Conservation (phyloP, 2,113 vertebrate genomes). For the Tetrax tetrax region DNA sequence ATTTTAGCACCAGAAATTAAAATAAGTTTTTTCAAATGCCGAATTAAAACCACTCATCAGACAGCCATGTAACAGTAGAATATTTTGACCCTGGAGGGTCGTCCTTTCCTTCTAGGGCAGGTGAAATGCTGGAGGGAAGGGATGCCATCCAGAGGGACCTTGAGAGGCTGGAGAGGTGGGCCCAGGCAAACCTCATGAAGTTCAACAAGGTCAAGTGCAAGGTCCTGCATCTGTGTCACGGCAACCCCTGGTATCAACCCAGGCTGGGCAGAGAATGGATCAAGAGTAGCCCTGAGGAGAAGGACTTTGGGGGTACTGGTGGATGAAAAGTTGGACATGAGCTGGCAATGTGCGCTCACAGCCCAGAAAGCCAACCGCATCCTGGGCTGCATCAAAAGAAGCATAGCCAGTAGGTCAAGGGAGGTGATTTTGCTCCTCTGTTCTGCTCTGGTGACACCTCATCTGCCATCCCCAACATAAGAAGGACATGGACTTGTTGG, state of each 20-base stretch:
- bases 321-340: too few relatives aligned
- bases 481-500: too few relatives aligned
- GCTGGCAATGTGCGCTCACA: too few relatives aligned
- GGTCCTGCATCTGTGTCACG: not conserved
- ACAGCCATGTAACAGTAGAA: not conserved
- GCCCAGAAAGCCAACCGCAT: too few relatives aligned
- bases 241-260: not conserved
- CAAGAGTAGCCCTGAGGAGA: too few relatives aligned
- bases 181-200: fast-evolving
- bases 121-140: not conserved
- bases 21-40: not conserved
- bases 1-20: not conserved
- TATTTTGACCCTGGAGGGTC: not conserved
- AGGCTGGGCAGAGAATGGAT: not conserved
- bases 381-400: too few relatives aligned
- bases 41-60: not conserved
- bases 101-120: not conserved
- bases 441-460: too few relatives aligned
- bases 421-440: too few relatives aligned
- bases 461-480: too few relatives aligned
- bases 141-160: not conserved
- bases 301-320: too few relatives aligned
- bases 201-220: not conserved
- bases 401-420: too few relatives aligned
- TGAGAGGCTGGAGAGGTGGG: not conserved